phyloP scores from a whole-genome alignment of 1,140 invertebrate species.

The Cherax quadricarinatus region DNA sequence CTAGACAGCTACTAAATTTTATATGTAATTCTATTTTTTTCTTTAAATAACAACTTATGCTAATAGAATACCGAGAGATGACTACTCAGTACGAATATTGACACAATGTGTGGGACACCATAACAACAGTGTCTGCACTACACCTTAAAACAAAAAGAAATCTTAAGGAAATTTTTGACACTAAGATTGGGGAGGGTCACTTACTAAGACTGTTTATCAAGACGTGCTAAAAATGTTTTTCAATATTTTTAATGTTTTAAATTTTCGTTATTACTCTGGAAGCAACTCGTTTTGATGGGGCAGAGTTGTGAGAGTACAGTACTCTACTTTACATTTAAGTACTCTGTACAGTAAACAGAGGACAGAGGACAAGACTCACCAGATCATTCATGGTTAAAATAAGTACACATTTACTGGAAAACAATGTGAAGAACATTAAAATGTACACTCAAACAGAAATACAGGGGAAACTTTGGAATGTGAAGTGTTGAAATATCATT shows the following conservation, averaged over 20 bases:
- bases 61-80: slow-evolving; percentile 56
- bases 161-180: background rate
- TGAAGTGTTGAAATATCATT: too few relatives aligned
- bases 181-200: background rate
- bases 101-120: slow-evolving; percentile 33
- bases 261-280: background rate
- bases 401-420: too few relatives aligned
- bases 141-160: background rate
- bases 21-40: slow-evolving; percentile 63
- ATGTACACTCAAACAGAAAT: too few relatives aligned
- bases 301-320: background rate
- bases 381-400: background rate
- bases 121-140: background rate
- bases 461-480: too few relatives aligned
- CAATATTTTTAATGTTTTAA: background rate
- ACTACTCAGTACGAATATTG: slow-evolving; percentile 55
- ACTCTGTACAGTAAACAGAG: background rate
- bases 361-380: background rate
- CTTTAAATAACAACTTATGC: slow-evolving; percentile 70
- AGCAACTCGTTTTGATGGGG: background rate
- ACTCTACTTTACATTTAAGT: background rate
- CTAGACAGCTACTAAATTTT: slow-evolving; percentile 63
- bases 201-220: background rate
- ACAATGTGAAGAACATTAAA: too few relatives aligned
- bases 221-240: background rate